Conservation (phyloP, 2,113 vertebrate genomes). For the Lagopus leucura region DNA sequence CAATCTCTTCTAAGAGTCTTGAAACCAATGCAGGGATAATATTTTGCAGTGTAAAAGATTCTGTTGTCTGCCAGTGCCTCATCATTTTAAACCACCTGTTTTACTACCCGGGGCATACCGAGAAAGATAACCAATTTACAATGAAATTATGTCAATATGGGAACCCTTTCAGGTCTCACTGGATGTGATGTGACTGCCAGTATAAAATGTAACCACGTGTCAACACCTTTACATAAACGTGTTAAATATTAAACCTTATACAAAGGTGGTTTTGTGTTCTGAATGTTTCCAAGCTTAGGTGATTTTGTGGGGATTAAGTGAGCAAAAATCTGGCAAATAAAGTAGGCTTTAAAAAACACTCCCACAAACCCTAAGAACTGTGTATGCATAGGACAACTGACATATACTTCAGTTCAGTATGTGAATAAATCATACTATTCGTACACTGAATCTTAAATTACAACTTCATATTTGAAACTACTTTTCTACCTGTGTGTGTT, state of each 20-base stretch:
- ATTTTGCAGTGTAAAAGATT: neutral
- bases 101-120: neutral
- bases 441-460: neutral
- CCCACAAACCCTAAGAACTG: neutral
- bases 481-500: neutral
- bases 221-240: slow-evolving; percentile 14
- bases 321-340: slow-evolving; percentile 2
- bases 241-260: slow-evolving; percentile 55
- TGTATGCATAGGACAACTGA: neutral
- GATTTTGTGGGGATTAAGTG: slow-evolving; percentile 45
- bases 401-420: neutral
- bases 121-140: neutral
- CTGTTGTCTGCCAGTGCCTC: too few relatives aligned
- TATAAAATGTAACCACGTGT: neutral
- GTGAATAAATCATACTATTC: neutral
- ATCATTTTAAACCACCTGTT: neutral
- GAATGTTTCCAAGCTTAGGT: neutral
- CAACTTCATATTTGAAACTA: neutral
- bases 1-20: neutral
- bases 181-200: neutral
- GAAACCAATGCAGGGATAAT: neutral
- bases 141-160: neutral
- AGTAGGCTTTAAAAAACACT: neutral
- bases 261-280: slow-evolving; percentile 25
- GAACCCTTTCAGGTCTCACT: neutral